A percentile compares a stretch with the other conserved stretches of the same genome.
These are phyloP conservation scores for Albula goreensis DNA, from an alignment of 2,113 vertebrate genomes.

Conservation along the genomic window DNA sequence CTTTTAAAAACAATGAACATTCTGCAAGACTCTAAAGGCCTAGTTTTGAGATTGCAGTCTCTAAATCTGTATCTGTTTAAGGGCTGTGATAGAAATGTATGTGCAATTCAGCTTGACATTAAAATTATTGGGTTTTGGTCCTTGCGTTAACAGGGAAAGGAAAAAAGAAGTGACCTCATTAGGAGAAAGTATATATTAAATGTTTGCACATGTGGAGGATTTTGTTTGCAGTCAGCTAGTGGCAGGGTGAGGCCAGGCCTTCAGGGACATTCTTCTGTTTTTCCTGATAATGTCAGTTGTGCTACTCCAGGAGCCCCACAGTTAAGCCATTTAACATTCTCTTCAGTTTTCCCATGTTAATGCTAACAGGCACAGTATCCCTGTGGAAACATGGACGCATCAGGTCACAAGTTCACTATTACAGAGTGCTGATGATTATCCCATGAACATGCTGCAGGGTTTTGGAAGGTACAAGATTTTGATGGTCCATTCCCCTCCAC, in stretches of 20 bases:
- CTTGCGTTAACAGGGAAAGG: constrained; percentile 8
- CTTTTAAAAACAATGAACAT: neutral
- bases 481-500: neutral
- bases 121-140: constrained; percentile 34
- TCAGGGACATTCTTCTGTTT: constrained; percentile 36
- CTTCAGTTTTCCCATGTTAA: constrained; percentile 12
- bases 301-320: constrained; percentile 9
- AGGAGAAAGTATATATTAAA: constrained; percentile 51
- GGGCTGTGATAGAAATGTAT: neutral
- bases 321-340: neutral
- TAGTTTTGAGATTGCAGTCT: neutral
- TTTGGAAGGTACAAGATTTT: neutral
- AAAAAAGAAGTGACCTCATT: constrained; percentile 44
- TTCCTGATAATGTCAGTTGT: constrained; percentile 27
- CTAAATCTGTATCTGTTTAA: neutral
- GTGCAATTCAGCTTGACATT: neutral
- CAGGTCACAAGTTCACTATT: neutral
- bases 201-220: constrained; percentile 57
- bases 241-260: constrained; percentile 40
- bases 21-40: neutral
- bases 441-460: no score
- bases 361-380: neutral
- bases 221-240: constrained; percentile 50
- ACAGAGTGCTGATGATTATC: no score
- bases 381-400: neutral